Percentiles rank a stretch among this genome's conserved stretches.
These are phyloP conservation scores for Murina feae DNA, from an alignment of 2,113 vertebrate species.

Conservation along the genomic window DNA sequence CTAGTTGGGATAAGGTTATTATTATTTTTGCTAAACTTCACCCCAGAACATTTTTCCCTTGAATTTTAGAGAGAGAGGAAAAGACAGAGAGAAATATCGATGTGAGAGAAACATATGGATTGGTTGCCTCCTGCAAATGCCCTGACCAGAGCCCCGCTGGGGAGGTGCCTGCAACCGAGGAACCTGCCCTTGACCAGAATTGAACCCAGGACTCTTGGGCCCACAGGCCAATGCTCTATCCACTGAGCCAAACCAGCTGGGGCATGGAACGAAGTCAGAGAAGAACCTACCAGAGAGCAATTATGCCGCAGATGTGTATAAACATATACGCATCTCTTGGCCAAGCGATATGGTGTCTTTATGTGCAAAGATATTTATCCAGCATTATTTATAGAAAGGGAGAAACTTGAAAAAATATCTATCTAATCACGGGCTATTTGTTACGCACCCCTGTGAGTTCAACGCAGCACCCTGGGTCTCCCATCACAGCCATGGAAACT, in stretches of 20 bases:
- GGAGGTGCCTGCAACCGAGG: too few species aligned
- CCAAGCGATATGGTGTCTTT: background rate
- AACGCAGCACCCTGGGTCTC: background rate
- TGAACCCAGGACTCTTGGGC: too few species aligned
- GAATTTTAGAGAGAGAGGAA: too few species aligned
- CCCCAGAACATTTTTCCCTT: too few species aligned
- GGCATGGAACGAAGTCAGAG: background rate
- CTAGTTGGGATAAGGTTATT: background rate
- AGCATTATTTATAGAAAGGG: background rate
- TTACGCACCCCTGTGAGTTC: background rate
- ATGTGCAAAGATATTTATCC: background rate
- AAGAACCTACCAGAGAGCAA: constrained; percentile 3
- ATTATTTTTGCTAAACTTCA: too few species aligned
- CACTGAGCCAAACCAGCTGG: too few species aligned
- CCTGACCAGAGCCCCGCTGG: too few species aligned
- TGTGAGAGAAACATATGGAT: too few species aligned
- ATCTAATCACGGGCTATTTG: background rate
- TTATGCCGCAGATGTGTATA: background rate
- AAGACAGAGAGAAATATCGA: too few species aligned
- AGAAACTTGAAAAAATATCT: background rate
- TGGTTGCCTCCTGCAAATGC: too few species aligned
- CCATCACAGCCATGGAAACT: accelerated
- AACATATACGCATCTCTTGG: background rate
- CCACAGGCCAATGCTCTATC: too few species aligned
- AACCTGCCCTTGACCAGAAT: too few species aligned